phyloP scores from a whole-genome alignment of 2,797 vertebrate species.

The Vireo griseus region DNA sequence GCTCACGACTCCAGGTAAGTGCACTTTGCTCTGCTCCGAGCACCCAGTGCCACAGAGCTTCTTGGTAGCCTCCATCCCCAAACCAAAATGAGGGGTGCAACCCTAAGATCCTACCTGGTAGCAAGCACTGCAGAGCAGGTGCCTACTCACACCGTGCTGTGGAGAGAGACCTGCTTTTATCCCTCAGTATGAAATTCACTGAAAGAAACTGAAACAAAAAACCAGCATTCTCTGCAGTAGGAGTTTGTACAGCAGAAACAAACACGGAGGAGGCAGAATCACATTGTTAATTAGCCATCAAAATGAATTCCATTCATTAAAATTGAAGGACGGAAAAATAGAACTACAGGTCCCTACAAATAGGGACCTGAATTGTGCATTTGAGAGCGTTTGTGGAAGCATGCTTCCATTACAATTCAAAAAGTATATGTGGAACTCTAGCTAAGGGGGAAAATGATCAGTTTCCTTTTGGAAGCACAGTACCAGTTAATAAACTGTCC shows the following conservation, averaged over 20 bases:
- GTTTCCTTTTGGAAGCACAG: background rate
- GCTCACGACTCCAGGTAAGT: background rate
- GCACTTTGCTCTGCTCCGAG: fast-evolving
- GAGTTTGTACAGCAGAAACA: background rate
- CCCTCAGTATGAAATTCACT: background rate
- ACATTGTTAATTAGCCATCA: background rate
- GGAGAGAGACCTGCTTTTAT: background rate
- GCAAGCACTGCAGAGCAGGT: no score
- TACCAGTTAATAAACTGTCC: background rate
- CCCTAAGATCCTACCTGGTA: no score
- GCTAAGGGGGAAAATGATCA: background rate
- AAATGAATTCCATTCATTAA: background rate
- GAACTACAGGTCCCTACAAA: no score
- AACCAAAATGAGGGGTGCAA: background rate
- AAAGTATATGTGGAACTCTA: background rate
- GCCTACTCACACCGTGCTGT: fast-evolving
- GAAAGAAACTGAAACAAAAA: background rate
- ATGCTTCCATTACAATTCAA: background rate
- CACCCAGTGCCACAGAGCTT: background rate
- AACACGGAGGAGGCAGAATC: fast-evolving
- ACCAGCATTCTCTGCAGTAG: fast-evolving
- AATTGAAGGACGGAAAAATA: background rate
- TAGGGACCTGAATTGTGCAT: background rate
- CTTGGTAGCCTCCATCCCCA: background rate
- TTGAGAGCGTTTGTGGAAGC: background rate